Evolutionary conservation across 1,140 invertebrate genomes (phyloP), one percentile per base, ranked within the genome.

Genomic region (Penaeus vannamei): DNA sequence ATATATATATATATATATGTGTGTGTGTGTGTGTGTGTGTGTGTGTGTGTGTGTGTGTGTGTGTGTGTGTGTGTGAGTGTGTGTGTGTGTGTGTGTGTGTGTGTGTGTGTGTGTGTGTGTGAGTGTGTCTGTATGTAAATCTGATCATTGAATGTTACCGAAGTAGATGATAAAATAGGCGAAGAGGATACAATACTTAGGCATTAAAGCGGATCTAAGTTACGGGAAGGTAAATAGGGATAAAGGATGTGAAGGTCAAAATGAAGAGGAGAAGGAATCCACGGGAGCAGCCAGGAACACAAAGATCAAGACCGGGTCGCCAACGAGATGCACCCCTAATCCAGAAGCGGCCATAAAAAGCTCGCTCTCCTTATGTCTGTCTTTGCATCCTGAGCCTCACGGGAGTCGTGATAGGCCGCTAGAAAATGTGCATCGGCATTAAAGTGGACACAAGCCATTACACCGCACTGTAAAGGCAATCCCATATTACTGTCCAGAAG

Each of bases 391-490:
- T 23, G 72, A 19, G 29, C 84, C 87, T 69, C 87, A 8, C 5
- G 87, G 82, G 87, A 22, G 69, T 46, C 87, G 87, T 89, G 82
- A 84, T 84, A 77, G 87, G 66, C 53, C 87, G 87, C 87, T 89
- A 89, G 87, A 64, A 89, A 89, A 89, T 89, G 87, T 89, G 87
- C 87, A 89, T 89, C 87, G 87, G 87, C 82, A 84, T 89, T 89
- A 89, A 89, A 89, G 87, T 89, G 87, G 87, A 89, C 87, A 89
- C 87, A 89, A 89, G 69, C 87, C 82, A 89, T 89, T 89, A 89
- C 87, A 32, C 82, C 61, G 20, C 87, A 89, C 82, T 89, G 82
- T 89, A 89, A 89, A 89, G 69, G 82, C 87, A 84, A 89, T 89
- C 87, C 87, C 82, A 84, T 89, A 89, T 89, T 89, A 89, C 87